These are phyloP conservation scores for Alligator mississippiensis DNA, from an alignment of 2,113 vertebrate species.

Conservation along the genomic window DNA sequence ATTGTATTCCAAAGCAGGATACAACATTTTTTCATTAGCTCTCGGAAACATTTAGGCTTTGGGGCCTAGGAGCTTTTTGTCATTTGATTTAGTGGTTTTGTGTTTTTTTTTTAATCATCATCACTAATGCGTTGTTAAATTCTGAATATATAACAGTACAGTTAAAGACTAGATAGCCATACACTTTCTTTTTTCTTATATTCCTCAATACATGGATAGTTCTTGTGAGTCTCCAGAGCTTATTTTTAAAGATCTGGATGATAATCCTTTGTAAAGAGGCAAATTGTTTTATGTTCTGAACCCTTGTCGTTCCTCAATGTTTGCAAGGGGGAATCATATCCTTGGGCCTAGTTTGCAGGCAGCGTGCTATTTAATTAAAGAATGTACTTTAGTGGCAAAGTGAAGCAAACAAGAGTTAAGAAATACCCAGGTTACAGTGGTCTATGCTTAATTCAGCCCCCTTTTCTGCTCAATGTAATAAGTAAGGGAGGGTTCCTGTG, in stretches of 20 bases:
- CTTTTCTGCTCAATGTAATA: background rate
- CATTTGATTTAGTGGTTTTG: background rate
- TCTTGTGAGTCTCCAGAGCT: background rate
- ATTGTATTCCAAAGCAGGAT: too few species aligned
- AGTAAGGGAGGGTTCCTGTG: background rate
- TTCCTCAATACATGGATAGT: background rate
- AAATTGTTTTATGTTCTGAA: background rate
- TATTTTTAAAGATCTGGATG: background rate
- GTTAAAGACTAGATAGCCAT: too few species aligned
- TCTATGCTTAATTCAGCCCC: background rate
- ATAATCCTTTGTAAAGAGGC: background rate
- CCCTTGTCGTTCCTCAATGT: background rate
- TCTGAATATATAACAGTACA: too few species aligned
- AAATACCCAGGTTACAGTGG: background rate
- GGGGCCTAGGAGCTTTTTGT: background rate
- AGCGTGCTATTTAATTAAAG: background rate
- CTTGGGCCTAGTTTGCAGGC: background rate
- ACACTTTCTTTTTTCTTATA: background rate
- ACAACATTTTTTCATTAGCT: too few species aligned
- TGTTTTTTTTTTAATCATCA: background rate
- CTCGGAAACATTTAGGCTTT: too few species aligned
- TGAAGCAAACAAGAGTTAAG: background rate
- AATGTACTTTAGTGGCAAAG: background rate
- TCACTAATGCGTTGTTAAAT: background rate
- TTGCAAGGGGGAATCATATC: background rate